Evolutionary conservation across 2,797 vertebrate genomes (phyloP).

Genomic region (Galaxias olidus): DNA sequence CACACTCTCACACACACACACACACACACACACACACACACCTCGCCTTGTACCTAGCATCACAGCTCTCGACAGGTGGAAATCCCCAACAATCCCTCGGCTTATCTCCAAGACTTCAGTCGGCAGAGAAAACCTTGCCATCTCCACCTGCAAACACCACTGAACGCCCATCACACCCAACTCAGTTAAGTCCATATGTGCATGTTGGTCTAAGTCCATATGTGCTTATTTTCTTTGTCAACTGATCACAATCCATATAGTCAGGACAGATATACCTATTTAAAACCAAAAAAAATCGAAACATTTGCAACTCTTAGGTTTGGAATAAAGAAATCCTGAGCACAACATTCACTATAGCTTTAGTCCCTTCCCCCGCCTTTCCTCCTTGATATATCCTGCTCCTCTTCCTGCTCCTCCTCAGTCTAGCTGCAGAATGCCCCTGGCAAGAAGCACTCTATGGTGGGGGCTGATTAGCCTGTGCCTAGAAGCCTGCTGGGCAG

Average conservation of each 20-base stretch:
- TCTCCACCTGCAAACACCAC: constrained; percentile 34
- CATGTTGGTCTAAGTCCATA: too few species aligned
- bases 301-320: not conserved
- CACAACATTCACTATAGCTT: not conserved
- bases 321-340: not conserved
- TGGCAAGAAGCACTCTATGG: constrained; percentile 33
- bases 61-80: constrained; percentile 47
- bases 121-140: constrained; percentile 16
- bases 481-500: constrained; percentile 33
- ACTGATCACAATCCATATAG: too few species aligned
- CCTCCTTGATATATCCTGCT: constrained; percentile 37
- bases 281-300: too few species aligned
- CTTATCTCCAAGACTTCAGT: constrained; percentile 4
- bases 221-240: too few species aligned
- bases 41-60: too few species aligned
- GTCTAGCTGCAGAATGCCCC: constrained; percentile 46
- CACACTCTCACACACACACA: not conserved
- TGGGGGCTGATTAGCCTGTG: constrained; percentile 29
- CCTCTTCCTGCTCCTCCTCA: constrained; percentile 30
- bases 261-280: too few species aligned
- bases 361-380: not conserved
- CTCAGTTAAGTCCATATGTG: too few species aligned
- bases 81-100: constrained; percentile 52
- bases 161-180: constrained; percentile 10
- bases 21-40: constrained; percentile 16